Evolutionary conservation across 92 coral and sea anemone species (phyloP).

Genomic region (Epizoanthus ramosus): DNA sequence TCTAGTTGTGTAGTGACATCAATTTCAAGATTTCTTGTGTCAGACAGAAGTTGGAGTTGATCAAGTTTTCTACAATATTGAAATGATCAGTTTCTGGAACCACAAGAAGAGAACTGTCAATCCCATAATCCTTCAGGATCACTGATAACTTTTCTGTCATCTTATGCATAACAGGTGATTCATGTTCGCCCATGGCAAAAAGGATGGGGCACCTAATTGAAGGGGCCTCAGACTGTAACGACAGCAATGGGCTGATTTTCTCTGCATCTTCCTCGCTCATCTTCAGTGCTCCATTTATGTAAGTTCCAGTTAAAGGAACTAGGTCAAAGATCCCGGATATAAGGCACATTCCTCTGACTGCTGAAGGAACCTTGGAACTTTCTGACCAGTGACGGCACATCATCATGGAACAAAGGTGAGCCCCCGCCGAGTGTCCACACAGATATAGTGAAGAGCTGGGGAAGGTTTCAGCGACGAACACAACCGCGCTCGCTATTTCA

Average conservation of each 20-base stretch:
- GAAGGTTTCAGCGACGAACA: slow-evolving; percentile 52
- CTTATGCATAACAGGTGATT: slow-evolving; percentile 65
- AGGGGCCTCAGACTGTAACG: slow-evolving; percentile 49
- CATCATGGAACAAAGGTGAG: slow-evolving; percentile 90
- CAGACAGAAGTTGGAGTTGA: slow-evolving; percentile 34
- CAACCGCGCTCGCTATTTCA: slow-evolving; percentile 60
- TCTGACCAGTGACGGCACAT: slow-evolving; percentile 52
- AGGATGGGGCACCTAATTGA: slow-evolving; percentile 63
- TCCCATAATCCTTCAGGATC: slow-evolving; percentile 46
- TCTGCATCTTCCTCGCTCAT: slow-evolving; percentile 70
- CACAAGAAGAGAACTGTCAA: slow-evolving; percentile 36
- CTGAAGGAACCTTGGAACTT: slow-evolving; percentile 34
- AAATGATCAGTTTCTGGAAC: slow-evolving; percentile 71
- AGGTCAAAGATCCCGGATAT: slow-evolving; percentile 73
- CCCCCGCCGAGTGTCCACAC: slow-evolving; percentile 88
- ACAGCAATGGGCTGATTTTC: slow-evolving; percentile 68
- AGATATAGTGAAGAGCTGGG: slow-evolving; percentile 68
- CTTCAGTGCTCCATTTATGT: slow-evolving; percentile 60
- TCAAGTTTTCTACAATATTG: slow-evolving; percentile 54
- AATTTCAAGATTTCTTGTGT: slow-evolving; percentile 45
- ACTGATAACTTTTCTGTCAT: slow-evolving; percentile 58
- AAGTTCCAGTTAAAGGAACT: slow-evolving; percentile 58
- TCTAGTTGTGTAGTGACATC: neutral
- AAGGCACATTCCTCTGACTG: slow-evolving; percentile 63
- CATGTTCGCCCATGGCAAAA: slow-evolving; percentile 67